Evolutionary conservation across 2,113 vertebrate species (phyloP).

Genomic region (Ammospiza caudacuta): DNA sequence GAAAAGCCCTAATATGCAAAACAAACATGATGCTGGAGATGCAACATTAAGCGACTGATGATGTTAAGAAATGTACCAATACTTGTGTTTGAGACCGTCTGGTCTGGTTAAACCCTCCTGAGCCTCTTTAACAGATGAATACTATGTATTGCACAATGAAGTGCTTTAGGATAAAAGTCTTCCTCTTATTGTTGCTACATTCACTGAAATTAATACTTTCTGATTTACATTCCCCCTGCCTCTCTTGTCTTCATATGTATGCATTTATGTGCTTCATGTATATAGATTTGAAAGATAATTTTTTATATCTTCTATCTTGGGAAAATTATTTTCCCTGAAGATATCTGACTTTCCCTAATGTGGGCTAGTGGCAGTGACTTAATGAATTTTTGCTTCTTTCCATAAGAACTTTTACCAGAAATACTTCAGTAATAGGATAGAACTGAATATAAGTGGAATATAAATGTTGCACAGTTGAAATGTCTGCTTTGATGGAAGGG

Average conservation of each 20-base stretch:
- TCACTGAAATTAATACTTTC: neutral
- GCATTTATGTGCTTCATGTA: neutral
- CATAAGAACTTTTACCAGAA: constrained; percentile 16
- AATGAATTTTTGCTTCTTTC: constrained; percentile 44
- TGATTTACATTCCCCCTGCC: neutral
- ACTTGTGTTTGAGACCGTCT: neutral
- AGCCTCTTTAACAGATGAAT: constrained; percentile 15
- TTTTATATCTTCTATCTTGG: neutral
- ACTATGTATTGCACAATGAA: neutral
- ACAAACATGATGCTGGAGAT: constrained; percentile 16
- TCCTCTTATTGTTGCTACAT: neutral
- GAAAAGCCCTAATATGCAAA: constrained; percentile 5
- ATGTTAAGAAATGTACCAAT: constrained; percentile 48
- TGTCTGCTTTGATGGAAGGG: constrained; percentile 9
- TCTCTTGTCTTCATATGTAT: neutral
- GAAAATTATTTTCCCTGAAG: constrained; percentile 11
- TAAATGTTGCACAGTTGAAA: constrained; percentile 33
- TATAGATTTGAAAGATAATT: constrained; percentile 6
- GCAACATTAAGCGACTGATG: constrained; percentile 64
- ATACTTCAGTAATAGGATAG: constrained; percentile 15
- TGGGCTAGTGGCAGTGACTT: neutral
- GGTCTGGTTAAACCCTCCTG: constrained; percentile 30
- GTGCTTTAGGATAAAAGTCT: neutral
- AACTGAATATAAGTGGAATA: constrained; percentile 40
- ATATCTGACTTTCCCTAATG: neutral